Conservation (phyloP, 1,140 invertebrate genomes). For the Micrasema longulum region DNA sequence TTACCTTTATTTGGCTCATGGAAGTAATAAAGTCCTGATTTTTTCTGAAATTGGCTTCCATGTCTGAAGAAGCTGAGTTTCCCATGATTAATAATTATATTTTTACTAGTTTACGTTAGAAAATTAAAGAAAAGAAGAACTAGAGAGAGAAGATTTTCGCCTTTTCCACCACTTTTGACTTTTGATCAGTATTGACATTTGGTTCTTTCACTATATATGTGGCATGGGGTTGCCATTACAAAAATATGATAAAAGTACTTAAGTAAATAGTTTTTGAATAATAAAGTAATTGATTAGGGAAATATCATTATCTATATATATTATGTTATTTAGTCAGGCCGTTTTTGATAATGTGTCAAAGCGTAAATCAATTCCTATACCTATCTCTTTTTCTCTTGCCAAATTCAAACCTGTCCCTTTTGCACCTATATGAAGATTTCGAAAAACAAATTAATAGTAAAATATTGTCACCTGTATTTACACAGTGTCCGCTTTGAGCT, state of each 20-base stretch:
- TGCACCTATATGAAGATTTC: too few species aligned
- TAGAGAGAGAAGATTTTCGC: neutral
- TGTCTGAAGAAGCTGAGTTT: constrained; percentile 54
- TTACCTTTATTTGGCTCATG: constrained; percentile 75
- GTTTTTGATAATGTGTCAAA: too few species aligned
- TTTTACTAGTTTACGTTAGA: neutral
- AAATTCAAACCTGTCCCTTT: too few species aligned
- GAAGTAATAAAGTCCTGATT: constrained; percentile 80
- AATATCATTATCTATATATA: too few species aligned
- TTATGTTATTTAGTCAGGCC: too few species aligned
- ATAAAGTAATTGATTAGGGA: too few species aligned
- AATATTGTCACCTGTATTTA: too few species aligned
- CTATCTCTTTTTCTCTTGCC: too few species aligned
- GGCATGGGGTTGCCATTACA: neutral
- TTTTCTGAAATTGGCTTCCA: constrained; percentile 71
- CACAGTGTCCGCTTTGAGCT: too few species aligned
- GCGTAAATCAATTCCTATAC: too few species aligned
- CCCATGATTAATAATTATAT: constrained; percentile 39
- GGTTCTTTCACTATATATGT: neutral
- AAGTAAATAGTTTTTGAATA: too few species aligned
- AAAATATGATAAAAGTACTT: neutral
- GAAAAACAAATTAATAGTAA: too few species aligned
- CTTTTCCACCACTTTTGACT: neutral
- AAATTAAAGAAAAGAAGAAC: neutral
- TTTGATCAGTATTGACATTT: neutral